phyloP scores from a whole-genome alignment of 2,113 vertebrate genomes.

The Trichomycterus rosablanca region DNA sequence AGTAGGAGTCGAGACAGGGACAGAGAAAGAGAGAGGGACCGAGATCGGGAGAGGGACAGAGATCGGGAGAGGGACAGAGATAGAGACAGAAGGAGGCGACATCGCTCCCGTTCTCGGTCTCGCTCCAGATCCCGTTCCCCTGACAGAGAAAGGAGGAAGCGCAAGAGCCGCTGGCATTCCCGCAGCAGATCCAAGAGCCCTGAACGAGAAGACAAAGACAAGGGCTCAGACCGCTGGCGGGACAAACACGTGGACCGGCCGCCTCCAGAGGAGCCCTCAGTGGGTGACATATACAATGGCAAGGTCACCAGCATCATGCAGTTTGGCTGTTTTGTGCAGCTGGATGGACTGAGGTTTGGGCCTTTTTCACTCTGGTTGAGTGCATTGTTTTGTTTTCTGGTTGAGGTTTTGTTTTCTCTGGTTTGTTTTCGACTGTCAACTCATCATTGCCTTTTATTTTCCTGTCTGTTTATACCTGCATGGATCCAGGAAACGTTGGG shows the following conservation, averaged over 20 bases:
- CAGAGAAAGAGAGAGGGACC: conserved; percentile 58
- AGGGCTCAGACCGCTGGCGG: conserved; percentile 78
- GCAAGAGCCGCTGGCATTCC: conserved; percentile 55
- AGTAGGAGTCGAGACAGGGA: conserved; percentile 74
- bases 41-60: conserved; percentile 64
- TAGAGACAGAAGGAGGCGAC: conserved; percentile 65
- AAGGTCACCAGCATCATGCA: conserved; percentile 99
- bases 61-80: conserved; percentile 61
- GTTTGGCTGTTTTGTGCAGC: conserved; percentile 96
- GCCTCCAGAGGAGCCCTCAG: conserved; percentile 87
- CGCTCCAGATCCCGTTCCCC: conserved; percentile 79
- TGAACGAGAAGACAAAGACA: conserved; percentile 56
- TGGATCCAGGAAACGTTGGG: conserved; percentile 88
- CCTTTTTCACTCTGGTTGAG: neutral
- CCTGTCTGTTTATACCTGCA: no score
- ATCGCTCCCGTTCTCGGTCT: conserved; percentile 68
- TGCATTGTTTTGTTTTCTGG: neutral
- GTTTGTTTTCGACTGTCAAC: no score
- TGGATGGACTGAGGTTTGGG: conserved; percentile 86
- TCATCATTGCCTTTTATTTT: no score
- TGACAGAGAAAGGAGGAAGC: conserved; percentile 68
- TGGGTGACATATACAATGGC: conserved; percentile 94
- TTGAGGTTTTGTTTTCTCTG: no score
- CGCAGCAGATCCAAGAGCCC: conserved; percentile 78
- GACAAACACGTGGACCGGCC: conserved; percentile 93